A percentile compares a stretch with the other conserved stretches of the same genome.
Conservation (phyloP, 2,113 vertebrate species). For the Pleuronectes platessa region DNA sequence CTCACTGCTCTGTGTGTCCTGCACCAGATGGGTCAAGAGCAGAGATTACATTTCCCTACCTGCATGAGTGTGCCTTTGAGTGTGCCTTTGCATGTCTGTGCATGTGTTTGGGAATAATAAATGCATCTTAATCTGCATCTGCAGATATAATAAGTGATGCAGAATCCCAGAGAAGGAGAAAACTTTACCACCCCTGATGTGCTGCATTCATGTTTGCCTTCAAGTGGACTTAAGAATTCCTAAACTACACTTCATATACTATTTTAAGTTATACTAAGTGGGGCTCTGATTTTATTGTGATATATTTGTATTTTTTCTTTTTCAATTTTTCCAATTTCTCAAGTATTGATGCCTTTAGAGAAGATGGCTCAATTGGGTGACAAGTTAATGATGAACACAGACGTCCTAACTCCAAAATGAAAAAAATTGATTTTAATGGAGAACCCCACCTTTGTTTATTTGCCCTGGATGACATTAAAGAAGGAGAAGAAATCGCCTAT, state of each 20-base stretch:
- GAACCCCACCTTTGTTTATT: background rate
- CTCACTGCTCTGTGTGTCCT: too few species aligned
- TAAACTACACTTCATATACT: too few species aligned
- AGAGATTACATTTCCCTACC: too few species aligned
- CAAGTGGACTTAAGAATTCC: conserved; percentile 20
- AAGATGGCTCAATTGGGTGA: background rate
- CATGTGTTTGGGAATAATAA: too few species aligned
- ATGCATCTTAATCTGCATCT: too few species aligned
- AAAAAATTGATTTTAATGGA: background rate
- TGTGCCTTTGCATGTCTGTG: too few species aligned
- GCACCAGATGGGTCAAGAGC: too few species aligned
- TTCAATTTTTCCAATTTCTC: background rate
- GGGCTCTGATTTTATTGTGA: background rate
- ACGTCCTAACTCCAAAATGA: conserved; percentile 3
- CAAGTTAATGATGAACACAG: background rate
- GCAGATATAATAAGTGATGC: background rate
- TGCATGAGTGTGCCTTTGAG: too few species aligned
- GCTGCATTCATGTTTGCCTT: conserved; percentile 54
- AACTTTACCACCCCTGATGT: conserved; percentile 24
- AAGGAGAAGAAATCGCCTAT: too few species aligned
- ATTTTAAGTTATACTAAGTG: too few species aligned
- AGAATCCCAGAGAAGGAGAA: conserved; percentile 3
- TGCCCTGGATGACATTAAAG: background rate
- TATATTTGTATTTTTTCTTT: background rate
- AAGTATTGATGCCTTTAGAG: background rate